phyloP scores from a whole-genome alignment of 2,888 invertebrate species.

The Mimachlamys varia region DNA sequence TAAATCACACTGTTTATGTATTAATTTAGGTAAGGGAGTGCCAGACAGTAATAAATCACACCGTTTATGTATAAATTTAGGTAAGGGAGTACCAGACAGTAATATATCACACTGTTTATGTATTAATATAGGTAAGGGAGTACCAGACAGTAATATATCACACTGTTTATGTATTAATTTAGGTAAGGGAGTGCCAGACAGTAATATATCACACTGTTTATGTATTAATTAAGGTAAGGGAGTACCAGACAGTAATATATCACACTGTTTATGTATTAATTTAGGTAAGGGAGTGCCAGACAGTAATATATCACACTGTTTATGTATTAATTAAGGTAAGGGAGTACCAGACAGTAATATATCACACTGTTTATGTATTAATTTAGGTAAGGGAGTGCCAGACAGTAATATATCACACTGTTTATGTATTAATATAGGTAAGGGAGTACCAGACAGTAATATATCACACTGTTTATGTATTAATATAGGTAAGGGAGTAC shows the following conservation, averaged over 20 bases:
- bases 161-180: not conserved
- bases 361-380: not conserved
- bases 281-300: conserved; percentile 43
- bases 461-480: not conserved
- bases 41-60: too few species aligned
- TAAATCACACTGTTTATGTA: too few species aligned
- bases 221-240: conserved; percentile 32
- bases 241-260: conserved; percentile 39
- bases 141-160: conserved; percentile 37
- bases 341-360: conserved; percentile 40
- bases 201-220: conserved; percentile 3
- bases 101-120: not conserved
- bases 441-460: conserved; percentile 40
- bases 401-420: conserved; percentile 37
- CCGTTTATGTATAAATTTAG: not conserved
- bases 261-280: not conserved
- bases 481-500: conserved; percentile 39
- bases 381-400: conserved; percentile 41
- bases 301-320: conserved; percentile 19
- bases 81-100: conserved; percentile 41
- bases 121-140: conserved; percentile 37
- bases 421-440: conserved; percentile 3
- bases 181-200: conserved; percentile 43
- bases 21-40: conserved; percentile 39
- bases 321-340: conserved; percentile 17